Percentiles rank a stretch among this genome's conserved stretches.
phyloP scores from a whole-genome alignment of 1,140 invertebrate species.

The Steinernema feltiae region DNA sequence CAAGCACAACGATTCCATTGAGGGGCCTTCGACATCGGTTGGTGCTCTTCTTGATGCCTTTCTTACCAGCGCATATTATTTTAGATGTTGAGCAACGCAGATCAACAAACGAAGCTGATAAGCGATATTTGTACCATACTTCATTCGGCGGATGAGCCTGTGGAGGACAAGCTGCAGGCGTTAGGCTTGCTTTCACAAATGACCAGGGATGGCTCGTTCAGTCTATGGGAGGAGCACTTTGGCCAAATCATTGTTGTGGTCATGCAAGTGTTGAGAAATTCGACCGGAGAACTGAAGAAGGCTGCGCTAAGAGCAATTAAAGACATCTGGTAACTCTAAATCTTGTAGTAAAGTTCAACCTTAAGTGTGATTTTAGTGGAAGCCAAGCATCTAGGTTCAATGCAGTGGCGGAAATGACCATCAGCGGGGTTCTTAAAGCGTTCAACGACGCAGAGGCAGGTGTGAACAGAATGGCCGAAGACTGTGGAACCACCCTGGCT shows the following conservation, averaged over 20 bases:
- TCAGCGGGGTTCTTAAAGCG: conserved; percentile 76
- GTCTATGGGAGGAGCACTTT: conserved; percentile 64
- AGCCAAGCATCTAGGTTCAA: conserved; percentile 72
- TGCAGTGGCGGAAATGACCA: conserved; percentile 78
- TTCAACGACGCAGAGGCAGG: conserved; percentile 73
- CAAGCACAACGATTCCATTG: neutral
- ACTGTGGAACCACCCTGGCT: conserved; percentile 69
- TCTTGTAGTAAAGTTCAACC: conserved; percentile 7
- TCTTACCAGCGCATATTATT: neutral
- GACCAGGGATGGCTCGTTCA: conserved; percentile 60
- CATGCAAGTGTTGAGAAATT: conserved; percentile 65
- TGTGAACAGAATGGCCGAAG: conserved; percentile 65
- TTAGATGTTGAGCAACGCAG: neutral
- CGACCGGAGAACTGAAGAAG: conserved; percentile 62
- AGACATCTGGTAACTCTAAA: conserved; percentile 31
- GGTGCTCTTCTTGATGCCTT: neutral
- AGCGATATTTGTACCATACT: conserved; percentile 26
- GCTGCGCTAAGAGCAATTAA: conserved; percentile 36
- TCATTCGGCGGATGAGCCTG: conserved; percentile 32
- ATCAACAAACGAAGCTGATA: conserved; percentile 34
- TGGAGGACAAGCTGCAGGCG: conserved; percentile 58
- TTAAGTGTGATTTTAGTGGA: conserved; percentile 30
- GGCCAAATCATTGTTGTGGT: conserved; percentile 71
- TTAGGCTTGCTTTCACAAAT: conserved; percentile 60
- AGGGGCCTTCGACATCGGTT: neutral